Evolutionary conservation across 2,888 invertebrate genomes (phyloP).

Genomic region (Glaucopsyche alexis): DNA sequence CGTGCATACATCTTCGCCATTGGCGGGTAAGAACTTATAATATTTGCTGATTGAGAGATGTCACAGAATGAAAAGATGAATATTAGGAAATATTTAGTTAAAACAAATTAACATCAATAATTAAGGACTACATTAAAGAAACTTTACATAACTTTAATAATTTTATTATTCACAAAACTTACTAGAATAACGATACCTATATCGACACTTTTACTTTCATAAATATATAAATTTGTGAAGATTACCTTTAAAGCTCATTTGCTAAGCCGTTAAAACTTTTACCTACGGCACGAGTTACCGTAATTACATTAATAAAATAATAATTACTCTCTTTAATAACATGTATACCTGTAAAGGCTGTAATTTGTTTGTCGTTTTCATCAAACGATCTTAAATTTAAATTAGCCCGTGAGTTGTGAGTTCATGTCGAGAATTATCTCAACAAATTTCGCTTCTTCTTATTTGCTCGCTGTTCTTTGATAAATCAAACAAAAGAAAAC

Average conservation of each 20-base stretch:
- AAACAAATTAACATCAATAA: too few relatives aligned
- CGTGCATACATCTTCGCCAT: too few relatives aligned
- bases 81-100: too few relatives aligned
- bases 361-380: conserved; percentile 14
- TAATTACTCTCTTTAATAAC: background rate
- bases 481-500: conserved; percentile 20
- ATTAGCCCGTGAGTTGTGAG: background rate
- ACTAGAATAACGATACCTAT: too few relatives aligned
- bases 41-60: too few relatives aligned
- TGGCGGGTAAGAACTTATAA: background rate
- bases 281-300: background rate
- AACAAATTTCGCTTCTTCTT: conserved; percentile 16
- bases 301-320: conserved; percentile 8
- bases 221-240: background rate
- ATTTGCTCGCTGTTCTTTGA: conserved; percentile 15
- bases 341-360: background rate
- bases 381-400: conserved; percentile 20
- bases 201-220: too few relatives aligned
- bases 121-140: too few relatives aligned
- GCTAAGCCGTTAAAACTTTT: background rate
- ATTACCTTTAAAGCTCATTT: conserved; percentile 16
- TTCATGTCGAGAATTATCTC: conserved; percentile 18
- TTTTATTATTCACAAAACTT: too few relatives aligned
- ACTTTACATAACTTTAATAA: too few relatives aligned
- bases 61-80: too few relatives aligned